Evolutionary conservation across 30 jellyfish, hydroid and myxozoan species (phyloP).

Genomic region (Hydractinia symbiolongicarpus): DNA sequence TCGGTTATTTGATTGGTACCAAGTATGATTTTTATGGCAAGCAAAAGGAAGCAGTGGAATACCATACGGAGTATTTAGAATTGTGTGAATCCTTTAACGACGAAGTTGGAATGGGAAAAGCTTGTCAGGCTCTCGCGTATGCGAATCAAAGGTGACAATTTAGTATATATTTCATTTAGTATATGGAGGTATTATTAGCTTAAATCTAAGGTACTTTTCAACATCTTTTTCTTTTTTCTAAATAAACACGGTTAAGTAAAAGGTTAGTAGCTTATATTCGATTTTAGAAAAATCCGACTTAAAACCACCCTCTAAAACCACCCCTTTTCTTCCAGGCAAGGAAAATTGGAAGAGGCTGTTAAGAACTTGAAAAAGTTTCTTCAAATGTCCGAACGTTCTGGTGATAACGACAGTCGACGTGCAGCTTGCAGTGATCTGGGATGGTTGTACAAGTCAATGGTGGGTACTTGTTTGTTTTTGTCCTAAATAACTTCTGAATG

Average conservation of each 20-base stretch:
- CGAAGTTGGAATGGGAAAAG: constrained; percentile 64
- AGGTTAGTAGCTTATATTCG: too few relatives aligned
- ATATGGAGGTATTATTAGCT: neutral
- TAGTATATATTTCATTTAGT: neutral
- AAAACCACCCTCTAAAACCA: too few relatives aligned
- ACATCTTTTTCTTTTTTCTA: too few relatives aligned
- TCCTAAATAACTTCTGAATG: neutral
- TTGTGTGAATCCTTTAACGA: constrained; percentile 45
- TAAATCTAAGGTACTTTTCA: too few relatives aligned
- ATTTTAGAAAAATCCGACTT: too few relatives aligned
- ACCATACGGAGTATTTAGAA: constrained; percentile 50
- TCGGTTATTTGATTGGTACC: constrained; percentile 61
- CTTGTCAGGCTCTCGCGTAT: constrained; percentile 68
- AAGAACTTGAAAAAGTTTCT: constrained; percentile 54
- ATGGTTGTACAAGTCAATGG: constrained; percentile 53
- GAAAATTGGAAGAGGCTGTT: constrained; percentile 53
- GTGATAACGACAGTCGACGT: constrained; percentile 39
- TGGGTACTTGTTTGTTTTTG: constrained; percentile 11
- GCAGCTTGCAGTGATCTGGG: constrained; percentile 67
- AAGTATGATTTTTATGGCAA: constrained; percentile 62
- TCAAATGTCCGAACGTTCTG: constrained; percentile 46
- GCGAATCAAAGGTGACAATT: constrained; percentile 57
- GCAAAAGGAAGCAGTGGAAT: constrained; percentile 59
- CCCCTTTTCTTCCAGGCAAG: constrained; percentile 36
- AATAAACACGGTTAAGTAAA: too few relatives aligned